phyloP scores from a whole-genome alignment of 2,888 invertebrate species.

The Eugnorisma glareosa region DNA sequence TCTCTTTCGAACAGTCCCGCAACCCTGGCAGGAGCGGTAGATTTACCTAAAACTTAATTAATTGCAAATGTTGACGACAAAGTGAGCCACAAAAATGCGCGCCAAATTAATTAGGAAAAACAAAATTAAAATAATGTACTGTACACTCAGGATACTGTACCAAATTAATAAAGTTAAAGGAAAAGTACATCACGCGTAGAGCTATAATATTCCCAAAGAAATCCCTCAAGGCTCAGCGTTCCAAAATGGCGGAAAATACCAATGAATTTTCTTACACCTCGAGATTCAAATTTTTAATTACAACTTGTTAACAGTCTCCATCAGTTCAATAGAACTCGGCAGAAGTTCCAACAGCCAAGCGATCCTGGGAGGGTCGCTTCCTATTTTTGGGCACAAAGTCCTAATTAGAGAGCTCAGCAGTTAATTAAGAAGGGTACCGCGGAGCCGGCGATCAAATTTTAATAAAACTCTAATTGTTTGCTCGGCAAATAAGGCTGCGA shows the following conservation, averaged over 20 bases:
- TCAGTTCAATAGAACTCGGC: constrained; percentile 46
- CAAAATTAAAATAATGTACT: constrained; percentile 44
- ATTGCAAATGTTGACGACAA: not conserved
- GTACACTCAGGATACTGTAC: constrained; percentile 27
- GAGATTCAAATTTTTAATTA: constrained; percentile 62
- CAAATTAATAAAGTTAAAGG: constrained; percentile 46
- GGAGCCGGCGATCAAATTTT: constrained; percentile 64
- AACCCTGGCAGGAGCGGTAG: no score
- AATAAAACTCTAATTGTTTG: constrained; percentile 67
- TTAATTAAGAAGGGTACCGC: constrained; percentile 65
- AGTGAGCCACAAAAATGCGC: constrained; percentile 25
- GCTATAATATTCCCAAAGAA: constrained; percentile 50
- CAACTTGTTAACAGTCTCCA: constrained; percentile 58
- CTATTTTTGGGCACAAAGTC: constrained; percentile 61
- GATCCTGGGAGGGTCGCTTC: constrained; percentile 46
- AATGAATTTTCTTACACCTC: constrained; percentile 58
- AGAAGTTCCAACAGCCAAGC: constrained; percentile 53
- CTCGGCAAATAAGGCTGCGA: constrained; percentile 48
- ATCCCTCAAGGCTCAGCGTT: constrained; percentile 47
- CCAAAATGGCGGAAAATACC: constrained; percentile 40
- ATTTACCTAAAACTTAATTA: constrained; percentile 12
- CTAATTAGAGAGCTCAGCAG: constrained; percentile 67
- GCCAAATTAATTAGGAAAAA: constrained; percentile 32
- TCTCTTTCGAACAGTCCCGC: no score
- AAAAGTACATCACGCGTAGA: constrained; percentile 44